A percentile compares a stretch with the other conserved stretches of the same genome.
phyloP scores from a whole-genome alignment of 2,888 invertebrate species.

The Eretmocerus hayati region DNA sequence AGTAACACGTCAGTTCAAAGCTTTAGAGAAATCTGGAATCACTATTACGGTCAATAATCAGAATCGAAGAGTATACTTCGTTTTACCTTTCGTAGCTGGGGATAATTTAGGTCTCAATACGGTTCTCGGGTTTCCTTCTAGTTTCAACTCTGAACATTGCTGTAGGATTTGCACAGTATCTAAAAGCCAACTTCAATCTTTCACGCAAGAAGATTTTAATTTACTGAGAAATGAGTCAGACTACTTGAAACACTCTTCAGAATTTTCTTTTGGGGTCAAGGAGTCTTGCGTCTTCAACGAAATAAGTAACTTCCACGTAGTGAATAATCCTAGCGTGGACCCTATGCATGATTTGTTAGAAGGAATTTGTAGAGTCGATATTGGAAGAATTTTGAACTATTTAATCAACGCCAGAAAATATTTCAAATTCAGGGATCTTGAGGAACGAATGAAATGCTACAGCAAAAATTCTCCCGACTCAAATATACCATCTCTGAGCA shows the following conservation, averaged over 20 bases:
- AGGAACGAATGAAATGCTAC: neutral
- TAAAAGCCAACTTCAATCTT: conserved; percentile 7
- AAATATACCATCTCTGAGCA: neutral
- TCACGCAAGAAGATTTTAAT: conserved; percentile 2
- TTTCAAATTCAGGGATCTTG: neutral
- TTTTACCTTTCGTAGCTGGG: conserved; percentile 10
- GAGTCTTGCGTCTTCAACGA: conserved; percentile 5
- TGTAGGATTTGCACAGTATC: conserved; percentile 16
- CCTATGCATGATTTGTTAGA: conserved; percentile 6
- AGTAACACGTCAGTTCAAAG: conserved; percentile 8
- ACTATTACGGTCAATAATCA: conserved; percentile 8
- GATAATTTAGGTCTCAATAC: conserved; percentile 21
- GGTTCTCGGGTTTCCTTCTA: conserved; percentile 17
- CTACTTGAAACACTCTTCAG: conserved; percentile 2
- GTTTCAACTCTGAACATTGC: conserved; percentile 18
- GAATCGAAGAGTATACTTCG: conserved; percentile 12
- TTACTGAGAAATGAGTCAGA: conserved; percentile 5
- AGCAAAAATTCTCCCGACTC: neutral
- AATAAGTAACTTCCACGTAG: conserved; percentile 2
- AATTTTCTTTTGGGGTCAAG: neutral
- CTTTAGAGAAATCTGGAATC: conserved; percentile 21
- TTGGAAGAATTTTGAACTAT: neutral
- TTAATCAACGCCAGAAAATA: neutral
- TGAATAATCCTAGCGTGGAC: neutral
- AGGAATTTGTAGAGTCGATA: conserved; percentile 3